Evolutionary conservation across 2,888 invertebrate species (phyloP), one percentile per base, ranked within the genome.

Genomic region (Acleris laterana): DNA sequence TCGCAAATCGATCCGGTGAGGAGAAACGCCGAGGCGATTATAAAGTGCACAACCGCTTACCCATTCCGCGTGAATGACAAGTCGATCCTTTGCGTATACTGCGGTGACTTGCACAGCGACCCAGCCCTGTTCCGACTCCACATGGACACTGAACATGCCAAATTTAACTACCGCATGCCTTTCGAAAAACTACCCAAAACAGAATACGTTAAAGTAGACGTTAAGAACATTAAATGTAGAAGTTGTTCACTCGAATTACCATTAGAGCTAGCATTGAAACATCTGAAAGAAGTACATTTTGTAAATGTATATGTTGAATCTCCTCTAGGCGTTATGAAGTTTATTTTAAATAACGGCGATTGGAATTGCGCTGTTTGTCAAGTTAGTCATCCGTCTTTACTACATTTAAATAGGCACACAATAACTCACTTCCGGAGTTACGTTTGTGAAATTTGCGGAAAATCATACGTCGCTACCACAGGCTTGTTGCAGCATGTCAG

Each of bases 11-110:
- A 74, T 69, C 70, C 74, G 57, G 75, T 68, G 68, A 72, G 75
- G 68, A 71, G 71, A 68, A 80, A 79, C 68, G 76, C 78, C 38
- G 71, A 73, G 69, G 52, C 73, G 22, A 69, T 77, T 42, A 61
- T 77, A 63, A 73, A 72, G 55, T 68, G 75, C 65, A 72, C 76
- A 22, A 77, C 73, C 16, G 76, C 73, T 9, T 74, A 70, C 64
- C 78, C 77, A 6, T 74, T 78, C 63, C 72, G 72, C 20, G 72
- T 72, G 50, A 70, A 70, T 55, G 60, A 65, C 46, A 72, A 70
- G 59, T 67, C 72, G 6, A 62, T 75, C n/a, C 63, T 74, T 52
- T 78, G 77, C 63, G 62, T 66, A 7, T 73, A 62, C 66, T 73
- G 72, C 62, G 49, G 50, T 3, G 62, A 63, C 20, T 46, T 49